Evolutionary conservation across 2,888 invertebrate genomes (phyloP), one percentile per base, ranked within the genome.

Genomic region (Antheraea assamensis): DNA sequence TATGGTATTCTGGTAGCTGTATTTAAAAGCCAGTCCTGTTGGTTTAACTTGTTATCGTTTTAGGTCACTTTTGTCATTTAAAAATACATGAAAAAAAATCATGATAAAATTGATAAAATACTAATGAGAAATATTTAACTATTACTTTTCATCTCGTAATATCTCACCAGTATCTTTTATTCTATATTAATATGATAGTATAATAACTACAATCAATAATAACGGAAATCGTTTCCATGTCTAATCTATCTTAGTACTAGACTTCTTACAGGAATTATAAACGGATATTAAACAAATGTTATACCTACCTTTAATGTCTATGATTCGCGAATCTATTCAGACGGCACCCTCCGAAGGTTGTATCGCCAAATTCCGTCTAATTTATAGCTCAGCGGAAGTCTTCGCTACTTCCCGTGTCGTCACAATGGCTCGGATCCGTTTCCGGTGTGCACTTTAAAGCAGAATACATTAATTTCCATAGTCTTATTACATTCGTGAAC

Each of bases 391-490:
- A 82, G 80, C 88, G 94, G 94, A 93, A 93, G 90, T 94, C 94
- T 92, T 92, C 85, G 87, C 89, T 90, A 87, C 89, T 92, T 92
- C 93, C 94, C 90, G 87, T 85, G 84, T 80, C 85, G 88, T 91
- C 90, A 92, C 92, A 93, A 92, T 92, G 88, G 91, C 87, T 86
- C 80, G 83, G 82, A 88, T 91, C 92, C 92, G 91, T 83, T 93
- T 94, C 93, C 93, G 85, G 79, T 78, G 83, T 82, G 87, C 87
- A 90, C 91, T 90, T 91, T 90, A 88, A 84, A 85, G 47, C 64
- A 17, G 74, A 74, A 74, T 74, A 74, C 71, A 74, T 74, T 74
- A 70, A 66, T 66, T 72, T 74, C 72, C 74, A 72, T 64, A 49
- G 64, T 70, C 72, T 74, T 71, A 72, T n/a, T 24, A 71, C n/a